Base-by-base conservation (phyloP, 2,797 vertebrate species). In the Muscicapa comitata region DNA sequence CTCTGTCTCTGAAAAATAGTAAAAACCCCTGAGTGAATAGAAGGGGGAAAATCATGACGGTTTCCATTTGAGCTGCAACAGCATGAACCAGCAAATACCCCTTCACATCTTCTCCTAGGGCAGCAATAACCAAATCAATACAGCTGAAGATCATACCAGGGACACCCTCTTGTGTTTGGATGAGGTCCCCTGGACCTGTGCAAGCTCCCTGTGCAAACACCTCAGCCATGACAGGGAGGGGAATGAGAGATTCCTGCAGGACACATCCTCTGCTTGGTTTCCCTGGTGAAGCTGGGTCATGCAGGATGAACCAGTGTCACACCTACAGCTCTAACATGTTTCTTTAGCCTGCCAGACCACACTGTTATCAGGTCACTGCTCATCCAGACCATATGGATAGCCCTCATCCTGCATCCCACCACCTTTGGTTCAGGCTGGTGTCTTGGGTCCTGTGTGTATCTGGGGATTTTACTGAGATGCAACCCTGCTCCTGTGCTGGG, bases 261-360 rank as follows among this genome's bases (percentile, higher is more conserved):
- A 17, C 57, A 61, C 50, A 33, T 42, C 24, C 76, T 48, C 50
- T 75, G 37, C 73, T 81, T 42, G 29, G 37, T 12, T 66, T 59
- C 53, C 42, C 31, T 31, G n/a, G 19, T 18, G 43, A 38, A 38
- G 42, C 11, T 37, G 55, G 12, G 12, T 35, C 0, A 0, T 23
- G 25, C 13, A 57, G 61, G 51, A 70, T 18, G 31, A 70, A 17
- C 12, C 4, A 4, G 29, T 2, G 1, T 37, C 24, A 48, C 48
- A 51, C 17, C 83, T 76, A 37, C 71, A 82, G 47, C 58, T 87
- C 28, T 51, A 31, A 26, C 54, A 28, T 0, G 0, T 79, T 68
- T 31, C 51, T 79, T 33, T 18, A 63, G 17, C 13, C 45, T 9
- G 6, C 25, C 78, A 61, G 28, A 37, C 42, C 11, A 2, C 0